Evolutionary conservation across 2,113 vertebrate species (phyloP), one percentile per base, ranked within the genome.

Genomic region (Gila orcuttii): DNA sequence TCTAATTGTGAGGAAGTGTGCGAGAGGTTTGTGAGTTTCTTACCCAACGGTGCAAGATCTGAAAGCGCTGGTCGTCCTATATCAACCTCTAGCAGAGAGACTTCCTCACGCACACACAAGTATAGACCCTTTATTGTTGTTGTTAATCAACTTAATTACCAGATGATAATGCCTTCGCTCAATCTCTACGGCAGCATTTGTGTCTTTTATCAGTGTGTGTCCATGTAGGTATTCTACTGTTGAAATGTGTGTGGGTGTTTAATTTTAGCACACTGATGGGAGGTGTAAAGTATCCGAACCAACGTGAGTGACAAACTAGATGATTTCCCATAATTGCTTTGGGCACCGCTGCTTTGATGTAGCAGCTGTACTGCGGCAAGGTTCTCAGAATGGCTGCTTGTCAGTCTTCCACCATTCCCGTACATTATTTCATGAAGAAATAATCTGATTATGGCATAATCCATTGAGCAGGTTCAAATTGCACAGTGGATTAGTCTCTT

Each of bases 241-340:
- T 73, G 68, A 74, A 83, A 19, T 71, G 71, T 83, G 79, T 83
- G 79, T 47, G 55, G 39, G 80, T 74, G 60, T 57, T 80, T 84
- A 78, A 78, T 86, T 85, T 86, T 79, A 83, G 57, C 47, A 62
- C 39, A 36, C 64, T 79, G 73, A 50, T 50, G 75, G 88, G 13
- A 80, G 19, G 31, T 17, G 47, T 76, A 76, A 85, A 85, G 69
- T 86, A 76, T 90, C 91, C 91, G 91, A 93, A 93, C 91, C 12
- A 90, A 93, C 93, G 73, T 93, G 91, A 91, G 90, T 90, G 93
- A 92, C 91, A 92, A 90, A 93, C 86, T 83, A 86, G 76, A 90
- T 91, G 93, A 93, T 92, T 92, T 87, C 87, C 86, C 79, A 82
- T 92, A 92, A 93, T 93, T 93, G 93, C 90, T 93, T 94, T 89